Base-by-base conservation (phyloP, 2,113 vertebrate species). In the Chloropsis hardwickii region DNA sequence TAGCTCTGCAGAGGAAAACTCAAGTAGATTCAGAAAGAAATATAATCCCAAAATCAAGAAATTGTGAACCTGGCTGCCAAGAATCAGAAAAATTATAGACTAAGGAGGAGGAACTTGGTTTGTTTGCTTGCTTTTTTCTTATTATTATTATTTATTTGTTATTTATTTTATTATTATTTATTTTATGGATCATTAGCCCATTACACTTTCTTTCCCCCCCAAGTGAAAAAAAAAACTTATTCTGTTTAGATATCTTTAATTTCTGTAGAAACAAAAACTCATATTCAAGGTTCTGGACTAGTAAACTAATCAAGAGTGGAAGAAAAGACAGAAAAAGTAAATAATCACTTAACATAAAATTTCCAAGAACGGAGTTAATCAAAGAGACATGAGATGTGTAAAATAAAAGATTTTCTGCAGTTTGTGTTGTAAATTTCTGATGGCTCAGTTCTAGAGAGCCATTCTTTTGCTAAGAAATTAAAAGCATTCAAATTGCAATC, bases 81-180 rank as follows among this genome's bases (percentile, higher is more conserved):
- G 22, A 90, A 79, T 70, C 25, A 42, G 29, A 56, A 82, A 61
- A 61, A 72, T 18, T 74, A 74, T 10, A 60, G n/a, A 40, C 12
- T 33, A 73, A 64, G 11, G 22, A 47, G 7, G 3, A 87, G 5
- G 7, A 45, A 27, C 1, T 29, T 56, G 4, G 1, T 0, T 5
- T 39, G 37, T 23, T 58, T 47, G 12, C 10, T 18, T 9, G 13
- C 8, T 27, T 39, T 19, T 23, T 10, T 18, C 27, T 28, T 57
- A n/a, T n/a, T n/a, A n/a, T n/a, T n/a, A n/a, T n/a, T n/a, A n/a
- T n/a, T n/a, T n/a, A n/a, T n/a, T n/a, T n/a, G n/a, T n/a, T n/a
- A n/a, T n/a, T n/a, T n/a, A n/a, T 31, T 12, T 22, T 58, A 28
- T 25, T 42, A 6, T 2, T 33, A 44, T 33, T 37, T n/a, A 31